phyloP scores from a whole-genome alignment of 2,888 invertebrate species.

The Branchellion lobata region DNA sequence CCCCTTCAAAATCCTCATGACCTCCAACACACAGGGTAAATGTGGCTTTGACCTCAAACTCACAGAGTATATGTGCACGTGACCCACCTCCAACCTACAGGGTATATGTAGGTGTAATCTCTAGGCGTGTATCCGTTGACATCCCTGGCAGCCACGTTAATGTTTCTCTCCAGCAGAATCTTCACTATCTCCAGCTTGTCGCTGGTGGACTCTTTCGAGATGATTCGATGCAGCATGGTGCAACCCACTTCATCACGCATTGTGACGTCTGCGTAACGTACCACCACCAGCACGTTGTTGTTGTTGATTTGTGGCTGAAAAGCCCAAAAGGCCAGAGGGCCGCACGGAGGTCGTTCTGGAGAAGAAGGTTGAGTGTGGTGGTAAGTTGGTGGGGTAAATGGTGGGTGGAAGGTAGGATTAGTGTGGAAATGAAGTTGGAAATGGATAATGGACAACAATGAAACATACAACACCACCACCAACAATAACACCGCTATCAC shows the following conservation, averaged over 20 bases:
- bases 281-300: constrained; percentile 52
- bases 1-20: too few relatives aligned
- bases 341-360: constrained; percentile 54
- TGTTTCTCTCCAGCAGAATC: constrained; percentile 53
- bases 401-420: too few relatives aligned
- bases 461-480: too few relatives aligned
- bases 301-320: constrained; percentile 54
- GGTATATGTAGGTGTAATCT: constrained; percentile 53
- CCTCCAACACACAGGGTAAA: too few relatives aligned
- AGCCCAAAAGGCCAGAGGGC: constrained; percentile 55
- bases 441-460: too few relatives aligned
- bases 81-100: constrained; percentile 22
- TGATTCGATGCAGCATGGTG: constrained; percentile 54
- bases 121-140: constrained; percentile 53
- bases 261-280: constrained; percentile 52
- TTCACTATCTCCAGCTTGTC: constrained; percentile 53
- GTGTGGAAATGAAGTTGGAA: too few relatives aligned
- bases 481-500: too few relatives aligned
- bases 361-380: background rate
- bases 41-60: too few relatives aligned
- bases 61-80: too few relatives aligned
- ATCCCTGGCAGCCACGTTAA: constrained; percentile 54
- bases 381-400: too few relatives aligned
- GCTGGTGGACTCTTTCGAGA: constrained; percentile 48
- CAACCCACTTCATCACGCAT: constrained; percentile 53